Base-by-base conservation (phyloP, 2,797 vertebrate genomes). In the Remorina albescens region DNA sequence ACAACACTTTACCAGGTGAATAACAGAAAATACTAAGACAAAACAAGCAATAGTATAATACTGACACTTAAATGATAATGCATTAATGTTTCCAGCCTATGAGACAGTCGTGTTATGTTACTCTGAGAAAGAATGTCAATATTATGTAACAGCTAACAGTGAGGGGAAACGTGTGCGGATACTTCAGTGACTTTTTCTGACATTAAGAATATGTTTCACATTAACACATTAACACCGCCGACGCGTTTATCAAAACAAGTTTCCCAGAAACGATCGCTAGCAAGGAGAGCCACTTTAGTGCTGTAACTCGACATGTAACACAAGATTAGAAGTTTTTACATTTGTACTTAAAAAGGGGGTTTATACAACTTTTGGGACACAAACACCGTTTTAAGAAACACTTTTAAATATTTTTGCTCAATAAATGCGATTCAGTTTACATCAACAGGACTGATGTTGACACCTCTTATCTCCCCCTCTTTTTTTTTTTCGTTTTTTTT, bases 391-490 rank as follows among this genome's bases (percentile, higher is more conserved):
- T 0, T 25, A 11, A 32, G 0, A 13, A 64, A 46, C 42, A 59
- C 21, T 60, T 67, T 0, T 11, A 36, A 78, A 42, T 10, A n/a
- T 23, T 28, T 28, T 58, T 0, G 5, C 11, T 7, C 1, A 51
- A 16, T 32, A 50, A 42, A 46, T n/a, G 4, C 6, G 71, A 44
- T n/a, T 30, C 15, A 71, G 36, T 85, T 87, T 78, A 89, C 91
- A 92, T 93, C 89, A 84, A 84, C 83, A 86, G 67, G 84, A 88
- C 81, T 90, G 78, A 86, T 88, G 86, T 87, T 82, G 80, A 87
- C 80, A 50, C 76, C 37, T 64, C 47, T 71, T 87, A 78, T 86
- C 76, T 86, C 66, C 61, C 62, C 71, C 51, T n/a, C n/a, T n/a
- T n/a, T n/a, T n/a, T 85, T 81, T 66, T 55, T 67, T 55, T 13